Evolutionary conservation across 2,797 vertebrate genomes (phyloP).

Genomic region (Myotis daubentonii): DNA sequence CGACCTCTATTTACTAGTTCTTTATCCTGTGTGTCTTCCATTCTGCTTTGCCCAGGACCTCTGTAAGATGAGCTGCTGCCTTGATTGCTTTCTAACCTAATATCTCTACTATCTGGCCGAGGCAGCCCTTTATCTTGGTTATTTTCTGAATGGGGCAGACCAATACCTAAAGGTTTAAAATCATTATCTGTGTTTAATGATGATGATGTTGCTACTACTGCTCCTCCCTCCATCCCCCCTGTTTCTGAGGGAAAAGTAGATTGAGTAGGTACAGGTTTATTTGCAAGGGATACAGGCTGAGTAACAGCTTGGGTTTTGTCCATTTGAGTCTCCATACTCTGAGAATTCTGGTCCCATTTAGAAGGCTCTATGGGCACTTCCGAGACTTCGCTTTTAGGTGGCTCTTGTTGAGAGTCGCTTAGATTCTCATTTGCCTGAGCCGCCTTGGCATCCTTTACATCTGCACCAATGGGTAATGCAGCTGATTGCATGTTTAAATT

Average conservation of each 20-base stretch:
- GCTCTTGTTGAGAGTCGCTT: constrained; percentile 82
- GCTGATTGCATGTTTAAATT: constrained; percentile 80
- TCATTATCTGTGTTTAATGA: constrained; percentile 81
- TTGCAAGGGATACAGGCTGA: constrained; percentile 77
- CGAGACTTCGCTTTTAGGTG: constrained; percentile 83
- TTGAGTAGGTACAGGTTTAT: constrained; percentile 80
- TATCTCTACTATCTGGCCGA: constrained; percentile 81
- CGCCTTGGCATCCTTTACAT: constrained; percentile 77
- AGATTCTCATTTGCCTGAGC: constrained; percentile 81
- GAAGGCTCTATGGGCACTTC: constrained; percentile 83
- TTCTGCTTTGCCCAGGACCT: constrained; percentile 85
- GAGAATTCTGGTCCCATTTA: constrained; percentile 85
- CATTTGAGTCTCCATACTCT: constrained; percentile 82
- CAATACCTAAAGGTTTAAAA: constrained; percentile 85
- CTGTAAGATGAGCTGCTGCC: constrained; percentile 88
- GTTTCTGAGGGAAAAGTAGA: constrained; percentile 79
- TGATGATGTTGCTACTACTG: constrained; percentile 65
- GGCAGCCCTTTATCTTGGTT: constrained; percentile 77
- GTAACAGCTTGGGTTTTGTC: constrained; percentile 83
- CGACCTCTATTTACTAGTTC: constrained; percentile 84
- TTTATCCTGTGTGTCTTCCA: constrained; percentile 83
- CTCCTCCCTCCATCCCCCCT: constrained; percentile 71
- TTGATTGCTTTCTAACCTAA: constrained; percentile 86
- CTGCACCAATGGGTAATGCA: constrained; percentile 74
- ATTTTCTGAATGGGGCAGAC: constrained; percentile 84